phyloP scores from a whole-genome alignment of 2,113 vertebrate species.

The Periophthalmodon schlosseri region DNA sequence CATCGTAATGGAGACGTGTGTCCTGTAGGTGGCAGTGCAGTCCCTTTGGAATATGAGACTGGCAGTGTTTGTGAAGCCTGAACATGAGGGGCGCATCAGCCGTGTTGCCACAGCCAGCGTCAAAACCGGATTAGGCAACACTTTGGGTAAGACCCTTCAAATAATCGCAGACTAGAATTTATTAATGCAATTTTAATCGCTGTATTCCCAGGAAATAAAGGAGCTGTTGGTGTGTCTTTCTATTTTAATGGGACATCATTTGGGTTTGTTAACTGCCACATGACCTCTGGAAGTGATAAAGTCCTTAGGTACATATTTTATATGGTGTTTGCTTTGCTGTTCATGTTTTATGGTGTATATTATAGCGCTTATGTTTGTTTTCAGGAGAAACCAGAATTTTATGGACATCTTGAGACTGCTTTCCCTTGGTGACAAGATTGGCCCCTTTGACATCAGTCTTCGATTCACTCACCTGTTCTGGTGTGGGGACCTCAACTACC shows the following conservation, averaged over 20 bases:
- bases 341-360: not conserved
- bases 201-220: slow-evolving; percentile 81
- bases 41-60: slow-evolving; percentile 89
- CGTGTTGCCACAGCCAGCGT: slow-evolving; percentile 84
- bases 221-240: slow-evolving; percentile 85
- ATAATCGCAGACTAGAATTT: not conserved
- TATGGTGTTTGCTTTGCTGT: not conserved
- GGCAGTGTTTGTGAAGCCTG: slow-evolving; percentile 83
- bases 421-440: slow-evolving; percentile 78
- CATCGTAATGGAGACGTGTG: slow-evolving; percentile 32
- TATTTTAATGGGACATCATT: slow-evolving; percentile 84
- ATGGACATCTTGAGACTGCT: slow-evolving; percentile 79
- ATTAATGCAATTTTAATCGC: not conserved
- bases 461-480: slow-evolving; percentile 83
- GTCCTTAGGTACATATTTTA: slow-evolving; percentile 77
- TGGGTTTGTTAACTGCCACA: slow-evolving; percentile 88
- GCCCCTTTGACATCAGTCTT: slow-evolving; percentile 79
- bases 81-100: slow-evolving; percentile 81
- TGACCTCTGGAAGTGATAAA: slow-evolving; percentile 87
- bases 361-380: not conserved
- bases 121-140: slow-evolving; percentile 87
- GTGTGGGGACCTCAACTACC: slow-evolving; percentile 85
- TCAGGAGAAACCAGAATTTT: slow-evolving; percentile 83
- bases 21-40: slow-evolving; percentile 83
- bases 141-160: slow-evolving; percentile 75